A percentile compares a stretch with the other conserved stretches of the same genome.
Evolutionary conservation across 2,113 vertebrate species (phyloP).

Genomic region (Lipophrys pholis): DNA sequence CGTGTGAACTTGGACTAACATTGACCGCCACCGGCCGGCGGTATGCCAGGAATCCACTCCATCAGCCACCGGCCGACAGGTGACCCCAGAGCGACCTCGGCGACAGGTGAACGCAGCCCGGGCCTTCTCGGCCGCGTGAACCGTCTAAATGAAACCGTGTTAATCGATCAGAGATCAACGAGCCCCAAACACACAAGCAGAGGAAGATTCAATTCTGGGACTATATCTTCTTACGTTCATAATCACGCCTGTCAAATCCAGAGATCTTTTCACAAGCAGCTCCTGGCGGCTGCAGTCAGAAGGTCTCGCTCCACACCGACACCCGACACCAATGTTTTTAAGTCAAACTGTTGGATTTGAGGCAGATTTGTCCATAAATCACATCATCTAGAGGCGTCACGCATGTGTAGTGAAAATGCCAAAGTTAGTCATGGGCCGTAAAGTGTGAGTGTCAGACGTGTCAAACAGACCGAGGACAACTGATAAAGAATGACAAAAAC

Average conservation of each 20-base stretch:
- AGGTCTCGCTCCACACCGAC: neutral
- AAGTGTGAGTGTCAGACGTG: slow-evolving; percentile 37
- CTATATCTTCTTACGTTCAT: too few relatives aligned
- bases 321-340: slow-evolving; percentile 4
- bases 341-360: neutral
- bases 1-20: slow-evolving; percentile 62
- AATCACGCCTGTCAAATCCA: too few relatives aligned
- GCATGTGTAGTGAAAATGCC: slow-evolving; percentile 33
- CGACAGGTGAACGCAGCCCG: slow-evolving; percentile 60
- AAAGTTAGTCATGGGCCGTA: slow-evolving; percentile 60
- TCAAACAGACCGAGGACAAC: too few relatives aligned
- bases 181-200: neutral
- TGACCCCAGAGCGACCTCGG: slow-evolving; percentile 49
- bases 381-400: slow-evolving; percentile 42
- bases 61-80: slow-evolving; percentile 62
- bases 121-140: slow-evolving; percentile 16
- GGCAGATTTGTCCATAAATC: slow-evolving; percentile 41
- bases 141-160: too few relatives aligned
- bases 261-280: too few relatives aligned
- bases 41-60: slow-evolving; percentile 71
- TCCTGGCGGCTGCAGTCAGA: too few relatives aligned
- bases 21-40: slow-evolving; percentile 28
- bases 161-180: slow-evolving; percentile 21
- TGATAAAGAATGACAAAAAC: slow-evolving; percentile 26
- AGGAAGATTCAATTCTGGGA: neutral